Evolutionary conservation across 1,140 invertebrate species (phyloP), one percentile per base, ranked within the genome.

Genomic region (Myzus persicae): DNA sequence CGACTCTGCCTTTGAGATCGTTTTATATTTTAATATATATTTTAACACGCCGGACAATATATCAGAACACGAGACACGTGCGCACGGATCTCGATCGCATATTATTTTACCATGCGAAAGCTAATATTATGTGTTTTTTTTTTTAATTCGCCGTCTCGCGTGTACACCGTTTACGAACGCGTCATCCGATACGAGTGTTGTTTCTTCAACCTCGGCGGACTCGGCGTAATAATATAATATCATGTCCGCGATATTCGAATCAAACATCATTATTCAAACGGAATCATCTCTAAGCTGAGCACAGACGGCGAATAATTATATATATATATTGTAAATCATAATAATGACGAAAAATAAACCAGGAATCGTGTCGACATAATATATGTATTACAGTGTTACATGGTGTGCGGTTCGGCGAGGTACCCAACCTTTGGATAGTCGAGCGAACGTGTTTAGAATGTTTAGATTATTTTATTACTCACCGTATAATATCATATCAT

Each of bases 401-500:
- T 76, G 14, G 59, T 36, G 40, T 36, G 44, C 9, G 42, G n/a
- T 48, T 87, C 20, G 44, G 46, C 85, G 85, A 87, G 42, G 14
- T 36, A n/a, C 85, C 85, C 85, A 87, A 46, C 85, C 44, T 87
- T 87, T 46, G 31, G 26, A 89, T 89, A 89, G 24, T 31, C 88
- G 46, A 54, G 18, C 36, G 88, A 89, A 89, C 88, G 88, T 54
- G 88, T 89, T 89, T 14, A 40, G 48, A 89, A 40, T 89, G n/a
- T 76, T n/a, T 6, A 40, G 48, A 89, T 54, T 89, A 14, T 76
- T n/a, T 89, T 36, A n/a, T 89, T 89, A 89, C 9, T 51, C n/a
- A 51, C 3, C 14, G 38, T 40, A 48, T 44, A 87, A 22, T 40
- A 87, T 44, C 46, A 84, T 87, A 84, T 84, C 38, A 84, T 84